Evolutionary conservation across 2,888 invertebrate genomes (phyloP).

Genomic region (Pemphredon lugubris): DNA sequence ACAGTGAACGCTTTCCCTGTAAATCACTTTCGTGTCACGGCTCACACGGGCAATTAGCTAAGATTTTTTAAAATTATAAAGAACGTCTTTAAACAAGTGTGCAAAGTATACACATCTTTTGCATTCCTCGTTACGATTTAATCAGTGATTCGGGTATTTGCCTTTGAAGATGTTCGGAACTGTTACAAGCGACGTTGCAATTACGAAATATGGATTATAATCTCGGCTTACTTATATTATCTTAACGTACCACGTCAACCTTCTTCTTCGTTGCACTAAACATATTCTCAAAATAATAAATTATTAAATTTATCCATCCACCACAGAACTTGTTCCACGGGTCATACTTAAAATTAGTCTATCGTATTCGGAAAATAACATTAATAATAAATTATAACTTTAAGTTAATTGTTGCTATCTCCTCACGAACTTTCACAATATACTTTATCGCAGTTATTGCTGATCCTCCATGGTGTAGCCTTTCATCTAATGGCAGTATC

Average conservation of each 20-base stretch:
- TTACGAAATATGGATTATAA: not conserved
- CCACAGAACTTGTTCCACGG: too few species aligned
- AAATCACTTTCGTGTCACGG: too few species aligned
- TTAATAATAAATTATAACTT: too few species aligned
- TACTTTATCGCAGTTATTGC: not conserved
- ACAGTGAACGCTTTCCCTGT: not conserved
- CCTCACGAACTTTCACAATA: not conserved
- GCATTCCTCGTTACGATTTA: not conserved
- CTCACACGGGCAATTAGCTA: not conserved
- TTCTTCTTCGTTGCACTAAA: too few species aligned
- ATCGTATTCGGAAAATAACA: not conserved
- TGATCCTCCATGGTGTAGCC: too few species aligned
- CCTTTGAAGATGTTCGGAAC: not conserved
- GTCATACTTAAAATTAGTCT: too few species aligned
- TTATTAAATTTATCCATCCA: too few species aligned
- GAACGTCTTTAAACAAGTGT: not conserved
- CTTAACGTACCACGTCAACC: too few species aligned
- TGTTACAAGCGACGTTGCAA: not conserved
- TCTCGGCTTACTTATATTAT: too few species aligned
- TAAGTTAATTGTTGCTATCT: too few species aligned
- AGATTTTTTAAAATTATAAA: not conserved
- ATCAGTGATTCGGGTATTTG: not conserved
- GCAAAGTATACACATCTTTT: not conserved
- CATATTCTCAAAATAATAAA: too few species aligned
- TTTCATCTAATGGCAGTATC: not conserved